Conservation (phyloP, 30 jellyfish, hydroid and myxozoan species). For the Hydra vulgaris region DNA sequence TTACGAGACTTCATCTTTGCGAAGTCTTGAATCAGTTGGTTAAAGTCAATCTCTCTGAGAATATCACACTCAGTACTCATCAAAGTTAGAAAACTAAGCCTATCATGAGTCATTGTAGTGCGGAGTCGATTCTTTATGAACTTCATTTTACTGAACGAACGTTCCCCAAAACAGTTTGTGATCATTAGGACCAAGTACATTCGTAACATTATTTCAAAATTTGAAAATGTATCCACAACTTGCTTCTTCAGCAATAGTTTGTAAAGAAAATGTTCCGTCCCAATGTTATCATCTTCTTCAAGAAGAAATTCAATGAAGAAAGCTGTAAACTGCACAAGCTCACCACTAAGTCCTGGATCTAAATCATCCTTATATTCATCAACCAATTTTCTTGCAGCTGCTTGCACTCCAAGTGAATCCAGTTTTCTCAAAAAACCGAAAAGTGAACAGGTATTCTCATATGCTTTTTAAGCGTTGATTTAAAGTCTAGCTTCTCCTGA, state of each 20-base stretch:
- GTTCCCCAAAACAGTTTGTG: background rate
- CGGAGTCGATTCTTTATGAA: background rate
- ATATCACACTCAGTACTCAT: background rate
- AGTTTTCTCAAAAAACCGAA: too few relatives aligned
- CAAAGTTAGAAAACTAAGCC: background rate
- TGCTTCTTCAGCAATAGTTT: background rate
- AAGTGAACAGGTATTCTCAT: too few relatives aligned
- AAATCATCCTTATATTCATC: background rate
- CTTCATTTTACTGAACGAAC: background rate
- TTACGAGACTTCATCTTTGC: too few relatives aligned
- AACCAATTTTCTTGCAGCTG: background rate
- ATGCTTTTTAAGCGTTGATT: too few relatives aligned
- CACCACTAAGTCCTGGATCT: background rate
- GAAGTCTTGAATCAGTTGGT: too few relatives aligned
- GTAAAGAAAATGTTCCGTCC: background rate
- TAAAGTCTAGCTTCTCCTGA: too few relatives aligned
- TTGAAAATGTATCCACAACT: background rate
- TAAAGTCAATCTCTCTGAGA: too few relatives aligned
- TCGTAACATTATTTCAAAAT: background rate
- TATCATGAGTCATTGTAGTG: background rate
- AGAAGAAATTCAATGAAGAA: background rate
- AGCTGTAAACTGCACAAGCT: background rate
- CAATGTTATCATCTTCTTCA: background rate
- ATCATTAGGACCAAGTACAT: background rate
- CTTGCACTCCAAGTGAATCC: too few relatives aligned